Evolutionary conservation across 2,888 invertebrate species (phyloP).

Genomic region (Abscondita cerata): DNA sequence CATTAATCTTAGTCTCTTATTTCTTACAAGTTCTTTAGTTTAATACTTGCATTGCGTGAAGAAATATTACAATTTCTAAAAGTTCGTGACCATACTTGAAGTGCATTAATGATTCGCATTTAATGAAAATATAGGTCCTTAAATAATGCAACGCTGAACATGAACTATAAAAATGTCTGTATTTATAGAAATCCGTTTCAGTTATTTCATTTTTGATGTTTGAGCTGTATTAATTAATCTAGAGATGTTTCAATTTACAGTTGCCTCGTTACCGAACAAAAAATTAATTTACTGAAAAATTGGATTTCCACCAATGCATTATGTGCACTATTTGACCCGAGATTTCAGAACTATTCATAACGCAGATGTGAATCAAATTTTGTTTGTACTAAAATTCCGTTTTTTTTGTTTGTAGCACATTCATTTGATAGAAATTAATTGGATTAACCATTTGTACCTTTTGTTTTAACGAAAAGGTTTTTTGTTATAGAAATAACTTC

Average conservation of each 20-base stretch:
- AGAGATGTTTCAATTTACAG: too few species aligned
- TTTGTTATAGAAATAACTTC: slow-evolving; percentile 25
- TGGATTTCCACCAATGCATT: slow-evolving; percentile 29
- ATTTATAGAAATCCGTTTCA: neutral
- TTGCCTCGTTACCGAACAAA: slow-evolving; percentile 3
- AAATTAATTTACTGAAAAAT: slow-evolving; percentile 35
- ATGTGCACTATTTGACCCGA: slow-evolving; percentile 23
- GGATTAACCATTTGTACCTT: slow-evolving; percentile 30
- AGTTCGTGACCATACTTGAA: slow-evolving; percentile 40
- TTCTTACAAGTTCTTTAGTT: slow-evolving; percentile 41
- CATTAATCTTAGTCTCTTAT: slow-evolving; percentile 40
- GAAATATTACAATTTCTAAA: slow-evolving; percentile 40
- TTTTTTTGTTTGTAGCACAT: slow-evolving; percentile 29
- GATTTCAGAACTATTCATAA: slow-evolving; percentile 21
- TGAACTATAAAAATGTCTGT: slow-evolving; percentile 8
- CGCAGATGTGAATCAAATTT: slow-evolving; percentile 35
- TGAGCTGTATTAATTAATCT: neutral
- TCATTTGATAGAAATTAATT: slow-evolving; percentile 33
- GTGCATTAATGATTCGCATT: slow-evolving; percentile 23
- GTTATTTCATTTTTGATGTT: neutral
- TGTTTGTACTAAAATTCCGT: slow-evolving; percentile 22
- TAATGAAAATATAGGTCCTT: slow-evolving; percentile 23
- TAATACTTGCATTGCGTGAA: slow-evolving; percentile 39
- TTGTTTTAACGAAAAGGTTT: slow-evolving; percentile 31
- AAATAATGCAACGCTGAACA: slow-evolving; percentile 23